These are phyloP conservation scores for Metopolophium dirhodum DNA, from an alignment of 1,140 invertebrate species.

Conservation along the genomic window DNA sequence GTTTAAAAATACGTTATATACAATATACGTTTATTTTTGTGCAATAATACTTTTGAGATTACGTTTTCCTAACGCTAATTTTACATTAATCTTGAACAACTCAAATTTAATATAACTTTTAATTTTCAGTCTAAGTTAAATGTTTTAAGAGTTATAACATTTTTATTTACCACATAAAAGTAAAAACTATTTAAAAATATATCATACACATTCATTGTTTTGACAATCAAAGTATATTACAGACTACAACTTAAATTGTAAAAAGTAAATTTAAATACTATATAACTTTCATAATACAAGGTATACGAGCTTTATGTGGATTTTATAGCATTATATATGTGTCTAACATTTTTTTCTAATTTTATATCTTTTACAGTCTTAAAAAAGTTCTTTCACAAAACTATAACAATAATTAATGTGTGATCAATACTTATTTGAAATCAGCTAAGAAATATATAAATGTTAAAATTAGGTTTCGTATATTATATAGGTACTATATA, in stretches of 20 bases:
- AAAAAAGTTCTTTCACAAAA: neutral
- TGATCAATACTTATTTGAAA: neutral
- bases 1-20: neutral
- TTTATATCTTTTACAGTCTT: neutral
- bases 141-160: neutral
- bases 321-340: neutral
- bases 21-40: neutral
- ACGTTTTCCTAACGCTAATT: neutral
- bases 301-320: neutral
- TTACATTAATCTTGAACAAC: neutral
- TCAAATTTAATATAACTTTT: neutral
- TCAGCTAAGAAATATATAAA: neutral
- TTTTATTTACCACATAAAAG: slow-evolving; percentile 22
- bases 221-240: neutral
- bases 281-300: neutral
- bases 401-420: neutral
- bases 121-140: neutral
- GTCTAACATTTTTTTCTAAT: neutral
- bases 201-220: neutral
- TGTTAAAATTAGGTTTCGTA: neutral
- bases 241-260: slow-evolving; percentile 17
- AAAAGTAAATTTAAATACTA: slow-evolving; percentile 14
- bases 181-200: neutral
- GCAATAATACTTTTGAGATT: neutral
- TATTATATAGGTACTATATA: neutral